Evolutionary conservation across 1,140 invertebrate species (phyloP), one percentile per base, ranked within the genome.

Genomic region (Drosophila bocki): DNA sequence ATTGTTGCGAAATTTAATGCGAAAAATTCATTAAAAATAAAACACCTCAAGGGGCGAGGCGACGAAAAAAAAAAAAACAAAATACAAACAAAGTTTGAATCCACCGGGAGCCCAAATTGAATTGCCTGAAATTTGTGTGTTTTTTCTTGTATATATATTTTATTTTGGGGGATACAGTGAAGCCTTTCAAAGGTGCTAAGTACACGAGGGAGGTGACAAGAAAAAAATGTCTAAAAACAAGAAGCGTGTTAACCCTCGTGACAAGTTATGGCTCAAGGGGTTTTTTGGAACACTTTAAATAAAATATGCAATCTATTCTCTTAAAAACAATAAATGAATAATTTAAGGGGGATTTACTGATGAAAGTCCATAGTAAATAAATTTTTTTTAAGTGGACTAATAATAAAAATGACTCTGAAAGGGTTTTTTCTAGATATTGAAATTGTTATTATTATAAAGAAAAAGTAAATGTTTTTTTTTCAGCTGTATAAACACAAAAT

Each of bases 1-100:
- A 71, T 80, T 80, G 68, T 74, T 78, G 84, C 80, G 85, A 90
- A 88, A 88, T 82, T 88, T 88, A 84, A 87, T 87, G 84, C 75
- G 58, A 82, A 60, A 82, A 86, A 82, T 86, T 86, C 79, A 86
- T 86, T 87, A 86, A 86, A 87, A 86, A 79, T 67, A 70, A 70
- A 67, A 70, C 47, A 67, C 48, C 61, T 65, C 41, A 15, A 33
- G 37, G 37, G 19, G 37, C 15, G 15, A 2, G 11, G 15, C 19
- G 13, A 35, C 19, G 12, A 26, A 54, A 39, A 19, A 9, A 26
- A 54, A 39, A 19, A 9, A 17, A 17, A 12, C 13, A 0, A 48
- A 75, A 33, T 44, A 56, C 50, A 70, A 54, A 70, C 65, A 75
- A 75, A 75, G 42, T 68, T 70, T 68, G 51, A 80, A 62, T 71